Percentiles rank a stretch among this genome's conserved stretches.
These are phyloP conservation scores for Bos taurus DNA, from an alignment of 2,113 vertebrate species.

Conservation along the genomic window DNA sequence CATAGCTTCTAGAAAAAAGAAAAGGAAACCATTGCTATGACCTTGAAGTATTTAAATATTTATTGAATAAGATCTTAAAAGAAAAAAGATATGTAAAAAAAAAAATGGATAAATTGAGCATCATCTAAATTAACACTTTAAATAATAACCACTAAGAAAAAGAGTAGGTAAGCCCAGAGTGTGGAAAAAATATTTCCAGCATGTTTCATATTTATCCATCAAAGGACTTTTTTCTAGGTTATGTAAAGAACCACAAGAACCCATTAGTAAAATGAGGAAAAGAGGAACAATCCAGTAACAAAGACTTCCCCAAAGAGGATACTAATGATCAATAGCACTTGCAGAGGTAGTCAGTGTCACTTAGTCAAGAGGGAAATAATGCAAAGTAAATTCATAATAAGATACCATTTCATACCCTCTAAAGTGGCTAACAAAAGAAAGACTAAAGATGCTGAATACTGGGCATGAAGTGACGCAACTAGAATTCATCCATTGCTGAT, in stretches of 20 bases:
- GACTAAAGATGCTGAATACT: background rate
- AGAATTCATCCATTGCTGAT: background rate
- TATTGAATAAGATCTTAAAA: background rate
- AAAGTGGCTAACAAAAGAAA: background rate
- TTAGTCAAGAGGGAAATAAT: background rate
- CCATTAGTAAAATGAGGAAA: background rate
- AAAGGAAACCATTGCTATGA: background rate
- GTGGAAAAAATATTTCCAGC: background rate
- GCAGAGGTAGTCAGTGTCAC: background rate
- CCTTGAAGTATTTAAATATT: background rate
- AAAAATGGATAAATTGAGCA: background rate
- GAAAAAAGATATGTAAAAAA: background rate
- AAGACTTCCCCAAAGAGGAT: background rate
- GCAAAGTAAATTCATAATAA: background rate
- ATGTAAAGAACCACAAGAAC: background rate
- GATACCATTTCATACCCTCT: background rate
- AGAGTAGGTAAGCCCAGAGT: background rate
- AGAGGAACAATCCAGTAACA: background rate
- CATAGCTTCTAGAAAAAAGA: background rate
- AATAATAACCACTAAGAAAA: background rate
- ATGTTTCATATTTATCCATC: background rate
- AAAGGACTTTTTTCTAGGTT: background rate
- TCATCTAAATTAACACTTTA: background rate
- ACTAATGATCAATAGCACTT: background rate
- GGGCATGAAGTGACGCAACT: background rate